A percentile compares a stretch with the other conserved stretches of the same genome.
Evolutionary conservation across 2,888 invertebrate genomes (phyloP).

Genomic region (Argyresthia albistria): DNA sequence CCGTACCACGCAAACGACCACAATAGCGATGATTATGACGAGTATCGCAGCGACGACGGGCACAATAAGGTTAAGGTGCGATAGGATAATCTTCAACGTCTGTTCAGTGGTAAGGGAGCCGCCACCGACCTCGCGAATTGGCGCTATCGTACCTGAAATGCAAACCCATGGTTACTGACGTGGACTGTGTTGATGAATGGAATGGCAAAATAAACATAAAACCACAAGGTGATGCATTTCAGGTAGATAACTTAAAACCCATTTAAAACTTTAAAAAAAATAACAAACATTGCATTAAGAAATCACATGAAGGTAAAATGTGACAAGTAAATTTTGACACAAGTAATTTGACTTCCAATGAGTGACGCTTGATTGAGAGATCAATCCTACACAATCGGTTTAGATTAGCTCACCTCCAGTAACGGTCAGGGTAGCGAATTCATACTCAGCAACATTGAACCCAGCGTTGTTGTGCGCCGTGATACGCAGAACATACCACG

Average conservation of each 20-base stretch:
- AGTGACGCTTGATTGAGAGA: too few relatives aligned
- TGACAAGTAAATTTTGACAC: too few relatives aligned
- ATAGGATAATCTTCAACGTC: slow-evolving; percentile 89
- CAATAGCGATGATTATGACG: slow-evolving; percentile 93
- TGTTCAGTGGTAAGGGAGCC: slow-evolving; percentile 84
- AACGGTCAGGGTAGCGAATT: slow-evolving; percentile 94
- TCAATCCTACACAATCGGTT: too few relatives aligned
- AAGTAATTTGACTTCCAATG: too few relatives aligned
- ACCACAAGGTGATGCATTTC: slow-evolving; percentile 59
- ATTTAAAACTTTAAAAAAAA: too few relatives aligned
- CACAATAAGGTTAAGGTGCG: slow-evolving; percentile 93
- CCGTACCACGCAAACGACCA: slow-evolving; percentile 92
- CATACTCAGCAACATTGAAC: slow-evolving; percentile 94
- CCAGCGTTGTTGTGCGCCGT: slow-evolving; percentile 97
- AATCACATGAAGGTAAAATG: too few relatives aligned
- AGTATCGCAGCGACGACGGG: slow-evolving; percentile 93
- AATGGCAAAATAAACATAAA: slow-evolving; percentile 1
- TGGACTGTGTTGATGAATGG: not conserved
- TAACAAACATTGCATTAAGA: too few relatives aligned
- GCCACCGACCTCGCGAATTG: slow-evolving; percentile 79
- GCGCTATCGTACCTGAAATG: slow-evolving; percentile 96
- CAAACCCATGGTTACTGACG: slow-evolving; percentile 31
- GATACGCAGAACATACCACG: slow-evolving; percentile 93
- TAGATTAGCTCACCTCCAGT: slow-evolving; percentile 89
- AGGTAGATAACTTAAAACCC: slow-evolving; percentile 32